Percentiles rank a stretch among this genome's conserved stretches.
phyloP scores from a whole-genome alignment of 2,888 invertebrate species.

The Drosophila gaucha region DNA sequence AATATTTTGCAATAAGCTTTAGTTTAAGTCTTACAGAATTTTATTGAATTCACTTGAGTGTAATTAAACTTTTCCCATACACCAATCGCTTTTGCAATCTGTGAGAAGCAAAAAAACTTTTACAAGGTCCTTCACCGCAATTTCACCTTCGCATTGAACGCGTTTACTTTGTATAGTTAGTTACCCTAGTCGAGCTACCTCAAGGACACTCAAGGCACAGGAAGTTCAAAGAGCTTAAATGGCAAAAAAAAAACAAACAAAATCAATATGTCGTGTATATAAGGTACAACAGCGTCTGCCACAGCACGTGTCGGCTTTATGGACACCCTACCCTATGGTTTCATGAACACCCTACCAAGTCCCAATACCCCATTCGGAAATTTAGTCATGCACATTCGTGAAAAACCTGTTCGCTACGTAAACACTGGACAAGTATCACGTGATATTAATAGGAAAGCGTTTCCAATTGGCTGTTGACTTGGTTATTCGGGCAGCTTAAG shows the following conservation, averaged over 20 bases:
- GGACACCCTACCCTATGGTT: neutral
- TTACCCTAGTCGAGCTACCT: slow-evolving; percentile 43
- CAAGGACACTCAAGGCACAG: slow-evolving; percentile 65
- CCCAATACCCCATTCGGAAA: slow-evolving; percentile 12
- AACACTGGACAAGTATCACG: slow-evolving; percentile 69
- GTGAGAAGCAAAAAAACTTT: slow-evolving; percentile 6
- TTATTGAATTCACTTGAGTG: slow-evolving; percentile 9
- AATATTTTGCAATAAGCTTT: neutral
- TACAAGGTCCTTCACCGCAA: slow-evolving; percentile 54
- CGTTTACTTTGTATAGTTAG: slow-evolving; percentile 39
- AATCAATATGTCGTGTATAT: slow-evolving; percentile 60
- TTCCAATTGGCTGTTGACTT: slow-evolving; percentile 57
- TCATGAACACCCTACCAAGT: neutral
- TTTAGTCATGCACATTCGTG: slow-evolving; percentile 38
- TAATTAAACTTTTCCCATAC: neutral
- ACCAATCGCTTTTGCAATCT: slow-evolving; percentile 26
- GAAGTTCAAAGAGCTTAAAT: slow-evolving; percentile 75
- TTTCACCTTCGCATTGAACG: slow-evolving; percentile 74
- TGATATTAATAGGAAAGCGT: slow-evolving; percentile 65
- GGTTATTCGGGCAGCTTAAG: neutral
- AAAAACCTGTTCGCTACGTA: slow-evolving; percentile 44
- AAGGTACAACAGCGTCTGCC: slow-evolving; percentile 33
- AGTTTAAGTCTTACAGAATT: neutral
- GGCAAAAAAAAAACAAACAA: slow-evolving; percentile 20
- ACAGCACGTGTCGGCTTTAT: slow-evolving; percentile 65